These are phyloP conservation scores for Drosophila neutralis DNA, from an alignment of 2,888 invertebrate genomes.

Conservation along the genomic window DNA sequence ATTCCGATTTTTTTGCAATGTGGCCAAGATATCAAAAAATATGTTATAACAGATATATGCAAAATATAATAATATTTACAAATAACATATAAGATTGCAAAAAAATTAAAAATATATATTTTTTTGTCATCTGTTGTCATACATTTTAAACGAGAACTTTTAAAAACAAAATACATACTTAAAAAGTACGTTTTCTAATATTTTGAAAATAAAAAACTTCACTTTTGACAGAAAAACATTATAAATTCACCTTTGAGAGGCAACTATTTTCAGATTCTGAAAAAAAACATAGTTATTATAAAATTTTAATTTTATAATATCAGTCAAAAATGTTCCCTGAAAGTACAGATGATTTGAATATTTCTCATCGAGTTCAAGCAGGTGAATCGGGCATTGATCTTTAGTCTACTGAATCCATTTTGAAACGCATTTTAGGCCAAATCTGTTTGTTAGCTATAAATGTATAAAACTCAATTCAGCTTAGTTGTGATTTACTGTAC, in stretches of 20 bases:
- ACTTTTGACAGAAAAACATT: neutral
- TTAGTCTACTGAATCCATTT: neutral
- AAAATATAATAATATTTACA: neutral
- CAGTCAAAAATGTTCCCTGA: neutral
- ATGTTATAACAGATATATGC: neutral
- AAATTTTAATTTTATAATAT: neutral
- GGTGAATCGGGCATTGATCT: neutral
- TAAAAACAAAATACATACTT: neutral
- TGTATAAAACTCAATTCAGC: slow-evolving; percentile 2
- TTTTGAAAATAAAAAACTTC: neutral
- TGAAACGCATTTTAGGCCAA: no score
- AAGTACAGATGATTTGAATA: neutral
- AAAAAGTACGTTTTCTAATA: neutral
- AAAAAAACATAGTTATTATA: neutral
- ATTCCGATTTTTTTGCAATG: neutral
- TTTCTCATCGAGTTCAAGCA: neutral
- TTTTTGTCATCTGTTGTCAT: neutral
- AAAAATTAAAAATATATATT: neutral
- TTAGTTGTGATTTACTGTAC: slow-evolving; percentile 32
- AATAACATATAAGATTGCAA: neutral
- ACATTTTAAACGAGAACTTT: neutral
- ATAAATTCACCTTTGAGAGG: neutral
- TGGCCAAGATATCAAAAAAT: neutral
- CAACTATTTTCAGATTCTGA: neutral
- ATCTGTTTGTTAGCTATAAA: neutral